Evolutionary conservation across 1,140 invertebrate species (phyloP).

Genomic region (Dinoponera quadriceps): DNA sequence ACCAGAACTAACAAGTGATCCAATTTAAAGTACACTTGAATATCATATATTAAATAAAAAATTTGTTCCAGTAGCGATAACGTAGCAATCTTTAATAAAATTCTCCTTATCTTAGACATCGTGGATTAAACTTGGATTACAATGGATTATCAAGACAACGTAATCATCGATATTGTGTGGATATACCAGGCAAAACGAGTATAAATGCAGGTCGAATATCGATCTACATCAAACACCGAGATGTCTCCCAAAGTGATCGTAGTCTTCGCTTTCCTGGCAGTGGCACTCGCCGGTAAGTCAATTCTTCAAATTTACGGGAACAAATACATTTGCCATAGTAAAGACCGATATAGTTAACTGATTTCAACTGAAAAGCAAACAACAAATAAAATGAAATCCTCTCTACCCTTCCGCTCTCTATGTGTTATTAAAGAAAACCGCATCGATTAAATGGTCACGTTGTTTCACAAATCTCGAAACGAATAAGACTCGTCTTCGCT

Average conservation of each 20-base stretch:
- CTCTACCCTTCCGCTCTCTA: not conserved
- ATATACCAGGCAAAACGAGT: constrained; percentile 22
- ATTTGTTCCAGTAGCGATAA: not conserved
- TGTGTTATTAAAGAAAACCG: not conserved
- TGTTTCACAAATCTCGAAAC: not conserved
- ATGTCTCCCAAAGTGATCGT: constrained; percentile 65
- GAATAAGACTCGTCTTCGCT: not conserved
- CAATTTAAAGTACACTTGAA: not conserved
- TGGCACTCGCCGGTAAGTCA: constrained; percentile 62
- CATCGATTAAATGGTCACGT: not conserved
- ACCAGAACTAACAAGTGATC: not conserved
- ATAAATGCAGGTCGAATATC: constrained; percentile 31
- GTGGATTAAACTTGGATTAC: not conserved
- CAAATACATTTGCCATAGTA: not conserved
- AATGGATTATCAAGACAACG: not conserved
- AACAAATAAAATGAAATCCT: not conserved
- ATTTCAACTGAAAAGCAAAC: not conserved
- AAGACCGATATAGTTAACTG: not conserved
- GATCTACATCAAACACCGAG: constrained; percentile 22
- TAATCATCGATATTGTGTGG: constrained; percentile 15
- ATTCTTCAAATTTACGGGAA: not conserved
- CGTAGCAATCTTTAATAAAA: not conserved
- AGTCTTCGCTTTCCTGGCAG: constrained; percentile 36
- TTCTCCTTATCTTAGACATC: constrained; percentile 28
- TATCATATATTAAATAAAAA: not conserved